These are phyloP conservation scores for Cyclina sinensis DNA, from an alignment of 1,140 invertebrate species.

Conservation along the genomic window DNA sequence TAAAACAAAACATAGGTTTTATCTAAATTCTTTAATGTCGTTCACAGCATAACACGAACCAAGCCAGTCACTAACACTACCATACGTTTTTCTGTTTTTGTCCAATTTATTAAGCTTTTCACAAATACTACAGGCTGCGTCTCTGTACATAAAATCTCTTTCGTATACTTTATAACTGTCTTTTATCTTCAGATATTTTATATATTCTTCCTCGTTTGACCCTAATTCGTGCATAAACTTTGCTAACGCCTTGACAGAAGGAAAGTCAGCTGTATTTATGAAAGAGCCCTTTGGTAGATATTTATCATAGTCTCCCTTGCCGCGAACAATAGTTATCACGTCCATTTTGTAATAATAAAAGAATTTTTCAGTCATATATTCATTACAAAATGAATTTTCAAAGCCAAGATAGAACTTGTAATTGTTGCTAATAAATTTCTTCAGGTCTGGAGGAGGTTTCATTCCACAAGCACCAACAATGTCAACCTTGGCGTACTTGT, in stretches of 20 bases:
- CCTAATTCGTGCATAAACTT: conserved; percentile 87
- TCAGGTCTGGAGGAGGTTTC: conserved; percentile 26
- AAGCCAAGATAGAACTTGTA: conserved; percentile 87
- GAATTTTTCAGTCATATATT: conserved; percentile 99
- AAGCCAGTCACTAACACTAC: conserved; percentile 32
- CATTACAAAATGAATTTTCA: conserved; percentile 96
- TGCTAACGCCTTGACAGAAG: conserved; percentile 87
- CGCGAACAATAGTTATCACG: conserved; percentile 91
- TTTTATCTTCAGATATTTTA: conserved; percentile 82
- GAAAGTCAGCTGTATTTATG: conserved; percentile 89
- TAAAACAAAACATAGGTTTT: not conserved
- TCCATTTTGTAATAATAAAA: conserved; percentile 67
- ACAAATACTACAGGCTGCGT: conserved; percentile 65
- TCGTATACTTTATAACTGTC: conserved; percentile 67
- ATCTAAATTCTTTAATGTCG: conserved; percentile 11
- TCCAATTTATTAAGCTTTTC: conserved; percentile 55
- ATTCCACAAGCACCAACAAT: conserved; percentile 89
- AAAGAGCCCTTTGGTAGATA: conserved; percentile 90
- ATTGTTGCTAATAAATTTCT: conserved; percentile 67
- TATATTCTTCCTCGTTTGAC: conserved; percentile 76
- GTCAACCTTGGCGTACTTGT: conserved; percentile 89
- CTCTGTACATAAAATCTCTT: conserved; percentile 33
- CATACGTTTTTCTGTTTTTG: conserved; percentile 28
- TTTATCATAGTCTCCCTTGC: conserved; percentile 88
- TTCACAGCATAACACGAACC: conserved; percentile 25